Percentiles rank a stretch among this genome's conserved stretches.
Evolutionary conservation across 2,113 vertebrate genomes (phyloP).

Genomic region (Candoia aspera): DNA sequence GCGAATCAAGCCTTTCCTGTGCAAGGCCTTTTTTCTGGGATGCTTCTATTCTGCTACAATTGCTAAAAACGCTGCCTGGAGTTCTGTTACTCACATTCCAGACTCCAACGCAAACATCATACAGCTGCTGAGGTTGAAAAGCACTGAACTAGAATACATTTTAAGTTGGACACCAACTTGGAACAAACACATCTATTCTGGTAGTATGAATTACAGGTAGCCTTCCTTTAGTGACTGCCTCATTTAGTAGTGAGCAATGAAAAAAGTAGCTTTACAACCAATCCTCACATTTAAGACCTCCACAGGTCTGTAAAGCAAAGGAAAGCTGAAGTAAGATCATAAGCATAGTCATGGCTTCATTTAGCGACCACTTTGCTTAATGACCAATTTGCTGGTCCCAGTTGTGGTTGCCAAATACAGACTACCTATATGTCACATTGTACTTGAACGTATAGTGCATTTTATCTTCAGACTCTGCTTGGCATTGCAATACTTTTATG

Average conservation of each 20-base stretch:
- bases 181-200: slow-evolving; percentile 7
- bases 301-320: not conserved
- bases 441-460: slow-evolving; percentile 16
- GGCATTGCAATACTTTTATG: not conserved
- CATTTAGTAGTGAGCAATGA: not conserved
- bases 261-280: not conserved
- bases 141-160: not conserved
- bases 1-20: too few relatives aligned
- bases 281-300: not conserved
- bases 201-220: not conserved
- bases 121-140: not conserved
- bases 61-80: too few relatives aligned
- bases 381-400: not conserved
- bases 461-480: slow-evolving; percentile 31
- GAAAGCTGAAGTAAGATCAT: not conserved
- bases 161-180: slow-evolving; percentile 7
- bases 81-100: too few relatives aligned
- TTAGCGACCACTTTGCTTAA: not conserved
- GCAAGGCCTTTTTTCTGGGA: too few relatives aligned
- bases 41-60: too few relatives aligned
- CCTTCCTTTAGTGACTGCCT: not conserved
- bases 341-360: not conserved
- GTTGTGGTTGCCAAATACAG: not conserved
- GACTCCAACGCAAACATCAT: too few relatives aligned
- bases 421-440: not conserved